Evolutionary conservation across 2,113 vertebrate species (phyloP), one percentile per base, ranked within the genome.

Genomic region (Cryptotis parvus): DNA sequence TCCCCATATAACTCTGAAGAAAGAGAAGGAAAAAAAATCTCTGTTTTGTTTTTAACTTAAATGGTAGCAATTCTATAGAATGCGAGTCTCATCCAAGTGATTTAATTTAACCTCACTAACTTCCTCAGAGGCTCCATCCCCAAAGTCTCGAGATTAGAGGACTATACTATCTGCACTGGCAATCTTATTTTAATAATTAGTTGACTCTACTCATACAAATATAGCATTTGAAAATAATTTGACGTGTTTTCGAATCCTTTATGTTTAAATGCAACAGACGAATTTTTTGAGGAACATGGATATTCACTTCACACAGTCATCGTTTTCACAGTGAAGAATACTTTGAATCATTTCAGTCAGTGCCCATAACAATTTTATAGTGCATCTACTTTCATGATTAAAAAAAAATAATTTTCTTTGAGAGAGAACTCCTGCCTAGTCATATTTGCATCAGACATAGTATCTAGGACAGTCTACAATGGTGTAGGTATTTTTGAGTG

Each of bases 71-170:
- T 78, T 16, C 41, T 61, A 22, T 41, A 69, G 35, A 43, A 93
- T 66, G n/a, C n/a, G n/a, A 89, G n/a, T 27, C 9, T 18, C 35
- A 45, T 9, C 9, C 31, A 80, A 55, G 18, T 84, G 33, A 58
- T 31, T 8, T 65, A 4, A 69, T 92, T 92, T 85, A 78, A 73
- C 18, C 24, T 78, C 61, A 89, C 65, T 45, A 81, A 65, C 45
- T 49, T 49, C 45, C 11, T 39, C 77, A 79, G 20, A 18, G 12
- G 31, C 7, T 16, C 20, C 24, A 27, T 33, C 27, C 92, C 26
- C 58, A 63, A 43, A 37, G 65, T 82, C 8, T 26, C 20, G 83
- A 85, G 1, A 6, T 78, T 77, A 12, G 5, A 2, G 10, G 8
- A 4, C 8, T 78, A 4, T 33, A 39, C 72, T 41, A 73, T 37